Evolutionary conservation across 2,888 invertebrate genomes (phyloP).

Genomic region (Diadegma fenestrale): DNA sequence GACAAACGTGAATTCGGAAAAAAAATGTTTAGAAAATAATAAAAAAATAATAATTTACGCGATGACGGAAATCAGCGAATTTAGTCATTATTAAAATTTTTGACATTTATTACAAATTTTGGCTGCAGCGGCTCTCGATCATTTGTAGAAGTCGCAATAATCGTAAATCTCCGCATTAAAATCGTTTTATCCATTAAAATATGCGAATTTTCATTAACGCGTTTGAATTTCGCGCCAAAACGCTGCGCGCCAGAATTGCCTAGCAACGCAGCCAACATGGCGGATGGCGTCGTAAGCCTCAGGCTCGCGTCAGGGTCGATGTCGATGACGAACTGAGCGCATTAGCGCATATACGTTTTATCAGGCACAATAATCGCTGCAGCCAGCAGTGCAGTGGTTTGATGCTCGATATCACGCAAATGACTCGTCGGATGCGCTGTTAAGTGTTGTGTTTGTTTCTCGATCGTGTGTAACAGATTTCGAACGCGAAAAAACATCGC

Average conservation of each 20-base stretch:
- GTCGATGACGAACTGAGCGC: neutral
- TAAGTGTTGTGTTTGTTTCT: neutral
- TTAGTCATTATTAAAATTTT: too few relatives aligned
- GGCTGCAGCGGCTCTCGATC: too few relatives aligned
- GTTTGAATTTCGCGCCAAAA: neutral
- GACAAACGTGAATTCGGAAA: neutral
- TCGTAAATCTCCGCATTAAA: too few relatives aligned
- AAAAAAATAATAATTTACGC: neutral
- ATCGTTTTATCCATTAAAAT: neutral
- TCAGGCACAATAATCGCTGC: neutral
- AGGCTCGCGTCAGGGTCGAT: neutral
- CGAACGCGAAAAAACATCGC: neutral
- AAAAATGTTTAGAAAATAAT: neutral
- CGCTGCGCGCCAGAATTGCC: conserved; percentile 12
- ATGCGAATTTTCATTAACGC: neutral
- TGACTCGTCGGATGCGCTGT: neutral
- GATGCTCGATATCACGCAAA: neutral
- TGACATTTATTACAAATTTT: too few relatives aligned
- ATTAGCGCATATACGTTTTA: neutral
- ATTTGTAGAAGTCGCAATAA: too few relatives aligned
- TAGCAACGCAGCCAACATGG: conserved; percentile 55
- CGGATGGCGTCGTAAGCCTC: conserved; percentile 17
- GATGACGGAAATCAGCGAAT: too few relatives aligned
- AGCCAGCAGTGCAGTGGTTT: neutral
- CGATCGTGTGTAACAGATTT: neutral